Base-by-base conservation (phyloP, 2,113 vertebrate genomes). In the Brachyistius frenatus region DNA sequence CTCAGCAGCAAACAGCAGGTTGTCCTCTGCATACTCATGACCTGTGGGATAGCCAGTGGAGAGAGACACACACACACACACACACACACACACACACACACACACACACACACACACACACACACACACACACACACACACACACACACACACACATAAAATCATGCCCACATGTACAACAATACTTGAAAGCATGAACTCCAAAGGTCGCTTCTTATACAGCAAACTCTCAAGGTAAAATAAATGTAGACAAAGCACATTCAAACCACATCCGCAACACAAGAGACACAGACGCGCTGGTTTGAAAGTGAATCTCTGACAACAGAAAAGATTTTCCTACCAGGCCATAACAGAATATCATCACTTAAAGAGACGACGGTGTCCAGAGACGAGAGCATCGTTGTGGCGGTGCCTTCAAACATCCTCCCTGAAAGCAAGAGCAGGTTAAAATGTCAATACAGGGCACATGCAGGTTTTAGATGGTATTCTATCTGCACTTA, bases 21-120 rank as follows among this genome's bases (percentile, higher is more conserved):
- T 99, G 86, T 99, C 97, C 77, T 96, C 95, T 0, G 98, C 97
- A 0, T 99, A 99, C 73, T 99, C 98, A 0, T 99, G 98, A 66
- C 98, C 98, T 99, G 83, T 7, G 3, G 71, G 61, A 78, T 0
- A 66, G 50, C 23, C 70, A 64, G 46, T 4, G 13, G 60, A 83
- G 44, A 46, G 44, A 5, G 0, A 46, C 44, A 46, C 11, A 23
- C 44, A 46, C 44, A 2, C 56, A 50, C 35, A 71, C 69, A 53
- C 7, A 50, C 44, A 9, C 7, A 46, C 5, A 2, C 7, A 7
- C 11, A 11, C 2, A 46, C 44, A 11, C 11, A 7, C 64, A 70
- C 14, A 77, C 56, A 70, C 7, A 23, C 23, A 23, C 23, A 63
- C 58, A 50, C 35, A 71, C 58, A 50, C 35, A 71, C 70, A 56